Percentiles rank a stretch among this genome's conserved stretches.
phyloP scores from a whole-genome alignment of 2,888 invertebrate genomes.

The Iselma pallidipennis region DNA sequence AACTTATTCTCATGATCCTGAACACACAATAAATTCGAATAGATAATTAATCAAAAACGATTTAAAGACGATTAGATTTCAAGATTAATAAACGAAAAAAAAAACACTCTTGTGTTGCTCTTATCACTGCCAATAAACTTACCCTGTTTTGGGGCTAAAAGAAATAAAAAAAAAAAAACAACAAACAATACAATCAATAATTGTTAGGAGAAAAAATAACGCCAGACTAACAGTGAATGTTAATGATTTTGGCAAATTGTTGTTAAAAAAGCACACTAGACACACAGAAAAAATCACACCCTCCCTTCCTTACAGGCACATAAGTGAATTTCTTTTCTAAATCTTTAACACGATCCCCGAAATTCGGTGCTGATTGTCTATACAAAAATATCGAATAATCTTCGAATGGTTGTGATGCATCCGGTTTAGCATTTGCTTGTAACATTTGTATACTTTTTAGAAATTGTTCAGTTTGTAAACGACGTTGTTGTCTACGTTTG shows the following conservation, averaged over 20 bases:
- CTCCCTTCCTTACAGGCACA: conserved; percentile 64
- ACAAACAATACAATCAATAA: too few species aligned
- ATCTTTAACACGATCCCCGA: conserved; percentile 82
- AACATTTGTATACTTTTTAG: conserved; percentile 84
- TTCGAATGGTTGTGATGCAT: conserved; percentile 70
- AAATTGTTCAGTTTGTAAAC: conserved; percentile 80
- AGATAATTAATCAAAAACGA: not conserved
- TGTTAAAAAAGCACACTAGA: conserved; percentile 30
- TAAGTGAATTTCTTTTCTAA: conserved; percentile 75
- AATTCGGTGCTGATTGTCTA: conserved; percentile 81
- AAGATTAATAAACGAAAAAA: too few species aligned
- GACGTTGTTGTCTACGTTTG: conserved; percentile 69
- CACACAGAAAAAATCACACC: conserved; percentile 15
- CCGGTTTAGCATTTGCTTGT: conserved; percentile 72
- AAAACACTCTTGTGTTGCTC: too few species aligned
- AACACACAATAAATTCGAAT: conserved; percentile 6
- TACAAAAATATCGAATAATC: conserved; percentile 86
- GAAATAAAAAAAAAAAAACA: too few species aligned
- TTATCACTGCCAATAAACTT: too few species aligned
- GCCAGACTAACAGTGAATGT: not conserved
- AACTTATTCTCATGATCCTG: conserved; percentile 50
- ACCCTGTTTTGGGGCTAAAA: too few species aligned
- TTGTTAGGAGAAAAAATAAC: too few species aligned
- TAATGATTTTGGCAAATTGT: not conserved
- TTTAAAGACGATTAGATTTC: too few species aligned